Evolutionary conservation across 2,113 vertebrate species (phyloP).

Genomic region (Calyptommatus sinebrachiatus): DNA sequence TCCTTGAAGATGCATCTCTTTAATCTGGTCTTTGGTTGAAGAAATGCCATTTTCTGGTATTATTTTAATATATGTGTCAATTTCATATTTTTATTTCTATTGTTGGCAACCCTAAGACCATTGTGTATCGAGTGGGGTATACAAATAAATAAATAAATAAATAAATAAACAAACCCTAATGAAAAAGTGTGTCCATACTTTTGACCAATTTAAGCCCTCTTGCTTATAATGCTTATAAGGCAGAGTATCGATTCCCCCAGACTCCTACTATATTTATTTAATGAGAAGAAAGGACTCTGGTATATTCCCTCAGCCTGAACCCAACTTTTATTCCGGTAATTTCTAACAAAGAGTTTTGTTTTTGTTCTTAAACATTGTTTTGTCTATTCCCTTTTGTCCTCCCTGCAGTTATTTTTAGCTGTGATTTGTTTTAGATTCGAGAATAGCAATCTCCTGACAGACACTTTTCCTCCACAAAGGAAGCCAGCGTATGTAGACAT

Average conservation of each 20-base stretch:
- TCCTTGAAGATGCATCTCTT: too few relatives aligned
- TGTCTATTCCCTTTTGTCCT: not conserved
- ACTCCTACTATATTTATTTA: not conserved
- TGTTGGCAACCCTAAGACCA: too few relatives aligned
- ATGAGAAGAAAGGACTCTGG: not conserved
- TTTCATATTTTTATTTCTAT: too few relatives aligned
- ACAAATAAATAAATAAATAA: too few relatives aligned
- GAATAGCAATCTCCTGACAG: not conserved
- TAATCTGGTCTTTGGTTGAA: too few relatives aligned
- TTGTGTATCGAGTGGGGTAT: too few relatives aligned
- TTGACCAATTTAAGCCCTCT: too few relatives aligned
- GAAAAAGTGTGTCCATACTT: too few relatives aligned
- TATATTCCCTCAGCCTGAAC: not conserved
- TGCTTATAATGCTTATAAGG: not conserved
- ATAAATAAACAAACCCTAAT: too few relatives aligned
- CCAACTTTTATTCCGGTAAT: not conserved
- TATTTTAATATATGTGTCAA: too few relatives aligned
- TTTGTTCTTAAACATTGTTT: not conserved
- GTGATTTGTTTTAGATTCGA: not conserved
- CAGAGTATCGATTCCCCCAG: not conserved
- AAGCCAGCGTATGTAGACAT: constrained; percentile 29
- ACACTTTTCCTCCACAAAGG: constrained; percentile 19
- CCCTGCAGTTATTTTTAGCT: not conserved
- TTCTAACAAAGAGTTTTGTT: not conserved
- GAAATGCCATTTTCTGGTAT: too few relatives aligned